Conservation (phyloP, 2,888 invertebrate species). For the Harmothoe impar region DNA sequence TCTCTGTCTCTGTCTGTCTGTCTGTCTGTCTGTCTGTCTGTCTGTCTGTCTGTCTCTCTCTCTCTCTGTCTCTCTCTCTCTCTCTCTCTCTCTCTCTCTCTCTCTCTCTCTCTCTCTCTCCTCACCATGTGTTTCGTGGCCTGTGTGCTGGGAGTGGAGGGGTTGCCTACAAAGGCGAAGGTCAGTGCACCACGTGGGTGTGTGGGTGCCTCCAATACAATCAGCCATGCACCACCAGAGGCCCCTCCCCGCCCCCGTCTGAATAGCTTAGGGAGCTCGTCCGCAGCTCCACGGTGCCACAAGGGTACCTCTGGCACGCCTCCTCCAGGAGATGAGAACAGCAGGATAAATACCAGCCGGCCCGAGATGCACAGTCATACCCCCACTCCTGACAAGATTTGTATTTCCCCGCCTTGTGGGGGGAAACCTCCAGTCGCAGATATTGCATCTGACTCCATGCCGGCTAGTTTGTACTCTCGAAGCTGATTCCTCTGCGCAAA, state of each 20-base stretch:
- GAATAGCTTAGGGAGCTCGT: no score
- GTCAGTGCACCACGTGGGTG: no score
- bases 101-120: not conserved
- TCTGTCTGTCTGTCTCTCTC: not conserved
- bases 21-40: not conserved
- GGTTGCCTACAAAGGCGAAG: no score
- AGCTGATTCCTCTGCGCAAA: no score
- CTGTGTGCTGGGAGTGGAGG: no score
- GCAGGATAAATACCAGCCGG: not conserved
- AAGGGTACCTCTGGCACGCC: no score
- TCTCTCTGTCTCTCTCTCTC: conserved; percentile 20
- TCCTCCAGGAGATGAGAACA: not conserved
- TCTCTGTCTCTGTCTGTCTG: not conserved
- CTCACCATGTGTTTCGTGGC: not conserved
- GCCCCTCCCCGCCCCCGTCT: no score
- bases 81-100: conserved; percentile 29
- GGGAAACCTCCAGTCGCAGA: not conserved
- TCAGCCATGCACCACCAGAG: no score
- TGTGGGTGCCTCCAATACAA: no score
- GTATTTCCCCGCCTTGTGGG: not conserved
- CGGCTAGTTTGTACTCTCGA: not conserved
- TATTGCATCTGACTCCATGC: conserved; percentile 6
- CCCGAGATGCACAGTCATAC: not conserved
- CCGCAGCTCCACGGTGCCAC: no score
- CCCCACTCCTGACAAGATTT: not conserved